Percentiles rank a stretch among this genome's conserved stretches.
phyloP scores from a whole-genome alignment of 2,888 invertebrate genomes.

The Lottia gigantea region DNA sequence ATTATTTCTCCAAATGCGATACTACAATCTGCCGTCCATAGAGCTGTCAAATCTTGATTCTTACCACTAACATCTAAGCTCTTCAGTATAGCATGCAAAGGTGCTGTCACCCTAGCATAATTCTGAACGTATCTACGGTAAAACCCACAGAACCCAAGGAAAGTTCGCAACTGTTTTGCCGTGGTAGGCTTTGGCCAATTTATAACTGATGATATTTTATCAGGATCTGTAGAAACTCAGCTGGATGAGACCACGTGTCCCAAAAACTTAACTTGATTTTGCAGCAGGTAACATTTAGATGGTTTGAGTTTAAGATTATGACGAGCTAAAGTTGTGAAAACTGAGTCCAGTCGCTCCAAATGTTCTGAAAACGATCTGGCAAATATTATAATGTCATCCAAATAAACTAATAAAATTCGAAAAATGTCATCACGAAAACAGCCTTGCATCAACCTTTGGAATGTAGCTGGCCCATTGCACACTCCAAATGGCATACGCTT shows the following conservation, averaged over 20 bases:
- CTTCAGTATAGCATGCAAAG: background rate
- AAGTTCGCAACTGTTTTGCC: constrained; percentile 14
- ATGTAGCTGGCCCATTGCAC: constrained; percentile 19
- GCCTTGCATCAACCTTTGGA: constrained; percentile 27
- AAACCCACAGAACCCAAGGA: constrained; percentile 21
- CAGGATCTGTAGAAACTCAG: constrained; percentile 17
- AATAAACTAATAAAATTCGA: constrained; percentile 5
- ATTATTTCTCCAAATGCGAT: constrained; percentile 15
- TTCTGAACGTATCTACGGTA: constrained; percentile 18
- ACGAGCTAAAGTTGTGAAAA: constrained; percentile 11
- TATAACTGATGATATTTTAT: constrained; percentile 11
- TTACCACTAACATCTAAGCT: background rate
- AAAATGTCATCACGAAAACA: constrained; percentile 20
- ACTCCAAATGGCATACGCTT: constrained; percentile 27
- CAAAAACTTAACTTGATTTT: constrained; percentile 11
- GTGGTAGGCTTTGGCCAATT: constrained; percentile 11
- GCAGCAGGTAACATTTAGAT: constrained; percentile 13
- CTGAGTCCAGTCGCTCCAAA: constrained; percentile 12
- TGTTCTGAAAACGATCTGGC: constrained; percentile 12
- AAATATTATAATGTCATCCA: constrained; percentile 17
- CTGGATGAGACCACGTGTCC: constrained; percentile 18
- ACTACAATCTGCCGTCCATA: constrained; percentile 16
- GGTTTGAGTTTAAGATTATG: constrained; percentile 22
- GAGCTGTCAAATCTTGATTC: constrained; percentile 6
- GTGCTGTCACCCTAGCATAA: constrained; percentile 15